phyloP scores from a whole-genome alignment of 1,140 invertebrate genomes.

The Heliconius melpomene region DNA sequence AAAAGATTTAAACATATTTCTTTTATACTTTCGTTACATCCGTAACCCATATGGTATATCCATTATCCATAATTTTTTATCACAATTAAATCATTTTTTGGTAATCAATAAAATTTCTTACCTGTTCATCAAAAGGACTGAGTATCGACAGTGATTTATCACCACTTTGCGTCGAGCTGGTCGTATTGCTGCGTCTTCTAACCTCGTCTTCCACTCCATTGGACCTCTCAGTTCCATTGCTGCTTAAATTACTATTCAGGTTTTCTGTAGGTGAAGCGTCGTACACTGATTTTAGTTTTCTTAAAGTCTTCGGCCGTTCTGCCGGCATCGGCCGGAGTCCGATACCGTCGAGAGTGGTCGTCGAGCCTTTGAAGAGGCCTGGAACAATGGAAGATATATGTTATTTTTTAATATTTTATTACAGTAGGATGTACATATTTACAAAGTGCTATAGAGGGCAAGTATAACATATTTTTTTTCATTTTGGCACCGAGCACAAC shows the following conservation, averaged over 20 bases:
- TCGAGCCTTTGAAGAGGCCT: slow-evolving; percentile 90
- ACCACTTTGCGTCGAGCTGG: slow-evolving; percentile 69
- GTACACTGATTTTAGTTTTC: slow-evolving; percentile 85
- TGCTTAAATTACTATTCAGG: slow-evolving; percentile 74
- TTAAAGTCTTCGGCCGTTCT: slow-evolving; percentile 87
- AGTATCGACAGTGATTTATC: slow-evolving; percentile 87
- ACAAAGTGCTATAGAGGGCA: too few species aligned
- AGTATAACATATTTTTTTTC: too few species aligned
- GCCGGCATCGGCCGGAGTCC: slow-evolving; percentile 82
- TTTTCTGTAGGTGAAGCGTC: slow-evolving; percentile 78
- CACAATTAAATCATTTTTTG: too few species aligned
- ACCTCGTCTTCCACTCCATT: slow-evolving; percentile 68
- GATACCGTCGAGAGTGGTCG: slow-evolving; percentile 83
- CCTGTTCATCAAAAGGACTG: slow-evolving; percentile 93
- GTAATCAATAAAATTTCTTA: slow-evolving; percentile 34
- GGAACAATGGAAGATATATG: slow-evolving; percentile 53
- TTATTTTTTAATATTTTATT: not conserved
- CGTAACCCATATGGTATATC: too few species aligned
- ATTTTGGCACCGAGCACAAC: too few species aligned
- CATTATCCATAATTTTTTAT: too few species aligned
- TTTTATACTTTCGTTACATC: too few species aligned
- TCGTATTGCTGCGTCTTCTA: slow-evolving; percentile 69
- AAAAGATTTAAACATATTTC: too few species aligned
- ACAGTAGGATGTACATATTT: too few species aligned
- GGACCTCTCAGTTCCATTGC: slow-evolving; percentile 63